These are phyloP conservation scores for Caloenas nicobarica DNA, from an alignment of 2,113 vertebrate species.

Conservation along the genomic window DNA sequence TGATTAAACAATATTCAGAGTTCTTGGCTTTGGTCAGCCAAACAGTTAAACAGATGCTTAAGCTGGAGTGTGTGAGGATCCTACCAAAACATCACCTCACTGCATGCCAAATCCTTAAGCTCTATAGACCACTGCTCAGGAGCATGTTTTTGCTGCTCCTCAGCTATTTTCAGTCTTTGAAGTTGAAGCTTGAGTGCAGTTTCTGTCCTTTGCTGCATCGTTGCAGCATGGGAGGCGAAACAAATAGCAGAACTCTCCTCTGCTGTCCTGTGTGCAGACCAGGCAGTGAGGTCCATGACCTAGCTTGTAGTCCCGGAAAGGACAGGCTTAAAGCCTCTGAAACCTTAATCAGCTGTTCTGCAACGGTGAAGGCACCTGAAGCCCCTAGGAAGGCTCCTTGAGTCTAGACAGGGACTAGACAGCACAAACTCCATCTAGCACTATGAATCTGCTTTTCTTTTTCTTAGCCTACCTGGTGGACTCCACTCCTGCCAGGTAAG, in stretches of 20 bases:
- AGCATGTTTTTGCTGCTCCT: not conserved
- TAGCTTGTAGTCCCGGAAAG: not conserved
- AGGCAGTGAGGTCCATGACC: not conserved
- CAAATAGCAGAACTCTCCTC: rapidly evolving
- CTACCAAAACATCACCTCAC: not conserved
- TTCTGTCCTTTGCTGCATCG: not conserved
- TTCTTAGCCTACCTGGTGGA: not conserved
- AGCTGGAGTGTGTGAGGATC: not conserved
- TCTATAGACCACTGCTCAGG: not conserved
- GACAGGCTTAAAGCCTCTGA: not conserved
- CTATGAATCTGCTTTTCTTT: not conserved
- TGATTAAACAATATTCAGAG: not conserved
- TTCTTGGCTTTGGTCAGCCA: not conserved
- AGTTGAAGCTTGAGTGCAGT: not conserved
- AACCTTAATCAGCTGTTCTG: not conserved
- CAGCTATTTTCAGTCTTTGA: not conserved
- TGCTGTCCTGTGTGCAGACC: rapidly evolving
- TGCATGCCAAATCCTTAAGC: not conserved
- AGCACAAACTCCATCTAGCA: not conserved
- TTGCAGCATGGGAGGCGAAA: not conserved
- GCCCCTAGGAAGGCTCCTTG: not conserved
- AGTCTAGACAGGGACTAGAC: not conserved
- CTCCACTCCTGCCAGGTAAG: not conserved
- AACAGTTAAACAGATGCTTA: not conserved
- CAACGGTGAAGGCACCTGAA: not conserved